These are phyloP conservation scores for Parazoanthus swiftii DNA, from an alignment of 92 coral and sea anemone genomes.

Conservation along the genomic window DNA sequence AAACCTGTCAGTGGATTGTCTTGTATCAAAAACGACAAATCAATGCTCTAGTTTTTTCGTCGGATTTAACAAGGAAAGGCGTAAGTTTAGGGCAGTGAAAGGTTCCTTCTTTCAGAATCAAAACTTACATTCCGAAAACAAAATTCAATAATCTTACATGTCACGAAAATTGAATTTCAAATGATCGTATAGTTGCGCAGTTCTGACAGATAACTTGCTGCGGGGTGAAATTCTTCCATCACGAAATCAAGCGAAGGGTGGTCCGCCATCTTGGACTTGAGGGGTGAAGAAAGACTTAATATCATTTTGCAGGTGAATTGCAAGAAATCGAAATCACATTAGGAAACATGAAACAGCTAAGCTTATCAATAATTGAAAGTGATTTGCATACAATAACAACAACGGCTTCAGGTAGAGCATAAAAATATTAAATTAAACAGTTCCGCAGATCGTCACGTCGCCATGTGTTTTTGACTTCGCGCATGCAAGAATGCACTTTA, in stretches of 20 bases:
- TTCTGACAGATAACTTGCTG: not conserved
- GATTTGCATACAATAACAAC: constrained; percentile 45
- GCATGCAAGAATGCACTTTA: constrained; percentile 18
- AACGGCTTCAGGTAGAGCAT: not conserved
- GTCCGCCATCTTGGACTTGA: constrained; percentile 65
- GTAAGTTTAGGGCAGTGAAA: too few relatives aligned
- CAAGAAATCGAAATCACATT: constrained; percentile 27
- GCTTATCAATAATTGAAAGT: constrained; percentile 34
- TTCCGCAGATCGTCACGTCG: constrained; percentile 4
- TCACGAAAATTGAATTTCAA: not conserved
- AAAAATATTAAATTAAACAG: constrained; percentile 2
- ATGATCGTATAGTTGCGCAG: not conserved
- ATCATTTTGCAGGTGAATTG: constrained; percentile 46
- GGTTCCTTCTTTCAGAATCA: too few relatives aligned
- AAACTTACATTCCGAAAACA: not conserved
- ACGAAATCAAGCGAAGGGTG: not conserved
- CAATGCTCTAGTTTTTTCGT: not conserved
- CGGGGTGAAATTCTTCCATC: not conserved
- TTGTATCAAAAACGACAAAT: not conserved
- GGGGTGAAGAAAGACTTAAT: constrained; percentile 12
- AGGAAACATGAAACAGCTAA: constrained; percentile 6
- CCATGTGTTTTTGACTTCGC: not conserved
- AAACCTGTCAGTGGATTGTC: not conserved
- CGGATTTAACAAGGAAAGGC: not conserved
- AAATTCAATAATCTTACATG: not conserved